Conservation (phyloP, 2,113 vertebrate species). For the Mohoua ochrocephala region DNA sequence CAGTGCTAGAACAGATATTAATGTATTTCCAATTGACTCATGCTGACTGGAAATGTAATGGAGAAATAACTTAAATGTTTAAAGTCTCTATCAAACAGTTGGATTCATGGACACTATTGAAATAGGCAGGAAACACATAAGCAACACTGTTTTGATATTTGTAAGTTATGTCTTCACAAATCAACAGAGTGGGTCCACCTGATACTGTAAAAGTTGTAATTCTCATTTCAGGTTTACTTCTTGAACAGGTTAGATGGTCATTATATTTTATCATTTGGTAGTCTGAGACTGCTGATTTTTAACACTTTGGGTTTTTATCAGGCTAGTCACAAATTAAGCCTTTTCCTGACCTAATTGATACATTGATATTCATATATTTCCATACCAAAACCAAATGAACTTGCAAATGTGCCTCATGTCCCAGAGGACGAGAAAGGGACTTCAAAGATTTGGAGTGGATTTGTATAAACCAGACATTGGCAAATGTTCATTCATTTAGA, state of each 20-base stretch:
- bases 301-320: neutral
- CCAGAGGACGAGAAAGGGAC: neutral
- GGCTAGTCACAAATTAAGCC: neutral
- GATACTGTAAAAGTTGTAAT: neutral
- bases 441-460: neutral
- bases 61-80: neutral
- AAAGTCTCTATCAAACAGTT: neutral
- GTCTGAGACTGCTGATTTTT: neutral
- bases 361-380: neutral
- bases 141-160: neutral
- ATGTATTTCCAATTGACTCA: neutral
- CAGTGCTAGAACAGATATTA: neutral
- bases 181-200: neutral
- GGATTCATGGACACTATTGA: neutral
- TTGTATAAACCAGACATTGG: neutral
- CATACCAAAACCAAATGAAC: neutral
- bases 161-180: neutral
- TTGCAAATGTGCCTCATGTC: neutral
- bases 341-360: neutral
- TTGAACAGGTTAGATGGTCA: neutral
- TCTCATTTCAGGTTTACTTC: neutral
- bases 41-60: neutral
- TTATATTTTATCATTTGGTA: neutral
- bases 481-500: conserved; percentile 10
- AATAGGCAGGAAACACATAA: neutral